Conservation (phyloP, 2,113 vertebrate species). For the Cygnus buccinator region DNA sequence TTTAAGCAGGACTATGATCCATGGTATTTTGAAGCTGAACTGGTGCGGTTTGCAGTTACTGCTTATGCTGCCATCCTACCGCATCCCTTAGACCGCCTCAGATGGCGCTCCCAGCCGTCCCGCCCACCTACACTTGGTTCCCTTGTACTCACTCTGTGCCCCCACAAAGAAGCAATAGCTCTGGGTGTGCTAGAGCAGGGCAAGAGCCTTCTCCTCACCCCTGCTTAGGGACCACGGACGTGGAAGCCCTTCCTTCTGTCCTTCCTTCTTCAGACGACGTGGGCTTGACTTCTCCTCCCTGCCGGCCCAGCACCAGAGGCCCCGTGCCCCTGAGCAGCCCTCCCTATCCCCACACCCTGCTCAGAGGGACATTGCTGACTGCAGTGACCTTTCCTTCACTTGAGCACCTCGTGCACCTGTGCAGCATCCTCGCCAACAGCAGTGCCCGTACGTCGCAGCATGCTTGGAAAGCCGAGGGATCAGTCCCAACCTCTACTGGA, state of each 20-base stretch:
- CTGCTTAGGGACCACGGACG: not conserved
- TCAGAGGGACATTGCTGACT: too few relatives aligned
- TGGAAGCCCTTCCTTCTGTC: too few relatives aligned
- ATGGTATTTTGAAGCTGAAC: not conserved
- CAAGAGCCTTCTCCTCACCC: not conserved
- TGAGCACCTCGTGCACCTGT: not conserved
- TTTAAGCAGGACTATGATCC: not conserved
- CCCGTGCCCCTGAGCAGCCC: not conserved
- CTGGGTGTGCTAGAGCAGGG: not conserved
- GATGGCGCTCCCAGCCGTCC: not conserved
- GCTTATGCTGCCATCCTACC: not conserved
- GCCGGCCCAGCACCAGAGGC: not conserved
- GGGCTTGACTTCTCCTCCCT: not conserved
- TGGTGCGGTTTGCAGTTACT: not conserved
- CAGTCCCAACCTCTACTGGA: too few relatives aligned
- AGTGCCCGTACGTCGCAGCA: not conserved
- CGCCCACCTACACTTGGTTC: not conserved
- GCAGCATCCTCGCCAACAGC: not conserved
- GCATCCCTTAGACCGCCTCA: not conserved
- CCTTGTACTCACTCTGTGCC: not conserved
- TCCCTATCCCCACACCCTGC: not conserved
- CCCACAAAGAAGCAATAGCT: not conserved
- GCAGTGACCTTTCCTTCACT: not conserved
- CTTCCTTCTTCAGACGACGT: not conserved
- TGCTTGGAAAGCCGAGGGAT: not conserved